These are phyloP conservation scores for Apotomis betuletana DNA, from an alignment of 2,888 invertebrate genomes.

Conservation along the genomic window DNA sequence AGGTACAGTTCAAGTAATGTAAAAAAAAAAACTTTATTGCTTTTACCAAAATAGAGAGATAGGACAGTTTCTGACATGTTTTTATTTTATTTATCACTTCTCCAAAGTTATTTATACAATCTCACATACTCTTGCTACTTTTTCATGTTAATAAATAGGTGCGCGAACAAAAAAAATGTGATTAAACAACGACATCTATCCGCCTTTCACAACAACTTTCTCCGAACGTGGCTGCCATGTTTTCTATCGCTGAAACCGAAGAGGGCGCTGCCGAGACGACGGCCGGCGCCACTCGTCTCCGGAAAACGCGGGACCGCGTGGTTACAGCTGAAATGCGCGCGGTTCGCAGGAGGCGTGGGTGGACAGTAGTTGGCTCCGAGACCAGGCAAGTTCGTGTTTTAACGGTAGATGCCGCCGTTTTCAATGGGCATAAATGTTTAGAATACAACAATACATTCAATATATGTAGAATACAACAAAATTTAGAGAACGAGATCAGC, in stretches of 20 bases:
- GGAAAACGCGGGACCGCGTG: constrained; percentile 72
- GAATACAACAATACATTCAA: not conserved
- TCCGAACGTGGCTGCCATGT: constrained; percentile 55
- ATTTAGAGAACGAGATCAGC: no score
- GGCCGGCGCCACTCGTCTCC: constrained; percentile 64
- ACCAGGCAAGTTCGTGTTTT: constrained; percentile 82
- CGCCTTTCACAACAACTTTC: constrained; percentile 44
- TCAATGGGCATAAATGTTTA: not conserved
- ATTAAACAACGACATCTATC: constrained; percentile 58
- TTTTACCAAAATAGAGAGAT: no score
- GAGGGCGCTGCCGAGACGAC: constrained; percentile 69
- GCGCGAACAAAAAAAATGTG: constrained; percentile 2
- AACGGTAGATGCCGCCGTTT: constrained; percentile 66
- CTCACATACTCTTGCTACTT: constrained; percentile 29
- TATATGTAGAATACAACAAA: no score
- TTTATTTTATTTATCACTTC: no score
- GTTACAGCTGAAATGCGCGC: constrained; percentile 78
- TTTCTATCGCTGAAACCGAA: constrained; percentile 75
- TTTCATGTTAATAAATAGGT: not conserved
- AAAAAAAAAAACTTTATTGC: no score
- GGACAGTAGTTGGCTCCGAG: constrained; percentile 91
- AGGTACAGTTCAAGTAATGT: no score
- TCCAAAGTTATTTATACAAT: not conserved
- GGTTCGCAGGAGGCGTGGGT: constrained; percentile 86
- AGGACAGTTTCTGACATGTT: no score